Base-by-base conservation (phyloP, 2,797 vertebrate genomes). In the Microtus californicus region DNA sequence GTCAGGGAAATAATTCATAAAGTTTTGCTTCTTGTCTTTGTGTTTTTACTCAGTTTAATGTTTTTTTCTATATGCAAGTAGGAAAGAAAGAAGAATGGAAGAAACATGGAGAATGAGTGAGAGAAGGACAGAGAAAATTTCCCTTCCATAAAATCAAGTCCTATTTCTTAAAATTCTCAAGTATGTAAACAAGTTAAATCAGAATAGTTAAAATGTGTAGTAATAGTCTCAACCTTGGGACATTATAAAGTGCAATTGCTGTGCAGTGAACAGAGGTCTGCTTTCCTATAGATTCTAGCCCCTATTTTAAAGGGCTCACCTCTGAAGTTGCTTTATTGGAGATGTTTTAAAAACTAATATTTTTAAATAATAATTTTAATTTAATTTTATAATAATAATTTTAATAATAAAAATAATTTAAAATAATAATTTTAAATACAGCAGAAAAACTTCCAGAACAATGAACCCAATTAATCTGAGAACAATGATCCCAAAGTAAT, bases 1-100 rank as follows among this genome's bases (percentile, higher is more conserved):
- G 73, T 34, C 37, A 71, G n/a, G 13, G 31, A 96, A 95, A 92
- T 93, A 89, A 89, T 61, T 96, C 40, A 69, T 85, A 71, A 95
- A 93, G 90, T 71, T 89, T 90, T 93, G 76, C 31, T 90, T 67
- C 45, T 82, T 21, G 34, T 45, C 34, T 93, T 94, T 94, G n/a
- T 48, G 2, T 79, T 93, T 85, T 80, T 93, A 82, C 80, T 37
- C 34, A 73, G 54, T 67, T 73, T 89, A 51, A 34, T 92, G 61
- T 37, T 91, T 90, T 91, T 90, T 93, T 87, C 73, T 79, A 90
- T 94, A 48, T 96, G 56, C 61, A 80, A 59, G 31, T 85, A 87
- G 56, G 29, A 86, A 76, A 14, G 29, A 86, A 76, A 14, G 51
- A 87, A 34, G 48, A 34, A 51, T 31, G 29, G 34, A 51, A 69